These are phyloP conservation scores for Helicoverpa assulta DNA, from an alignment of 2,888 invertebrate species.

Conservation along the genomic window DNA sequence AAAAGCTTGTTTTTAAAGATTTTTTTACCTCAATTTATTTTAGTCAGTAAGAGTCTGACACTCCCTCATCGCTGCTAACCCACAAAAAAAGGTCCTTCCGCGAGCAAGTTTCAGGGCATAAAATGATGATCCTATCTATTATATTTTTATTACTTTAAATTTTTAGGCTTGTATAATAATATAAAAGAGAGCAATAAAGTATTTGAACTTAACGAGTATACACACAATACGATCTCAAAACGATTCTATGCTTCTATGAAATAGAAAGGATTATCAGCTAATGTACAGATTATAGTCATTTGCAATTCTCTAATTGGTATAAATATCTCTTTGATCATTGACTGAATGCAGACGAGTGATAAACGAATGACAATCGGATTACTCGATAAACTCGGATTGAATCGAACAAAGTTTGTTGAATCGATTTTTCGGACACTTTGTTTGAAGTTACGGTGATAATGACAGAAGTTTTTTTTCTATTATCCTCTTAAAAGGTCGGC, in stretches of 20 bases:
- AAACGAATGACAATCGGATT: constrained; percentile 35
- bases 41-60: too few relatives aligned
- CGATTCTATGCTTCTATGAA: background rate
- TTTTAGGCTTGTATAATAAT: too few relatives aligned
- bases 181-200: background rate
- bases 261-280: constrained; percentile 2
- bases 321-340: constrained; percentile 36
- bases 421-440: background rate
- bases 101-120: too few relatives aligned
- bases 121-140: too few relatives aligned
- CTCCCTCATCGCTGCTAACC: too few relatives aligned
- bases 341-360: constrained; percentile 7
- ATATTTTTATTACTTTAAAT: too few relatives aligned
- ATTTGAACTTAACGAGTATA: background rate
- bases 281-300: constrained; percentile 12
- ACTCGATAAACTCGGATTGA: constrained; percentile 21
- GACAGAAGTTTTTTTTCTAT: background rate
- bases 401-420: constrained; percentile 6
- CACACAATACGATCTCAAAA: constrained; percentile 13
- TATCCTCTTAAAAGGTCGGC: background rate
- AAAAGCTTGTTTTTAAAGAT: too few relatives aligned
- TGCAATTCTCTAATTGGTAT: constrained; percentile 11
- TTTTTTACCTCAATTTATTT: too few relatives aligned
- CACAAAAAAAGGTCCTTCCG: too few relatives aligned
- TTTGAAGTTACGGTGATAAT: constrained; percentile 2